Evolutionary conservation across 2,888 invertebrate genomes (phyloP).

Genomic region (Pimpla rufipes): DNA sequence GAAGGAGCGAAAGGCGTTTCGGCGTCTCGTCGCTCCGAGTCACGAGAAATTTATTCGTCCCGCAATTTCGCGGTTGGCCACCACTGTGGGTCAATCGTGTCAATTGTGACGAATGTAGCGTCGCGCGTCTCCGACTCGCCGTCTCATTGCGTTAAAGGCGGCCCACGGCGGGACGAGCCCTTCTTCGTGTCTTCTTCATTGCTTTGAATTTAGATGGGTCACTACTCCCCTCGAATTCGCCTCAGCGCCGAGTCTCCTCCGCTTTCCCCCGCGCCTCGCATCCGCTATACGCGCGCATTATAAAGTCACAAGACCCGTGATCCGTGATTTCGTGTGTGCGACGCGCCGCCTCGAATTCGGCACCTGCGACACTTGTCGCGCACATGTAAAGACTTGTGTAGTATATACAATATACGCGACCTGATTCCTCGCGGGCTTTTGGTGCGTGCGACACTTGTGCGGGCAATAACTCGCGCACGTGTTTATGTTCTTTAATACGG

Average conservation of each 20-base stretch:
- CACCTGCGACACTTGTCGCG: conserved; percentile 42
- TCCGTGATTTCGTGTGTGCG: conserved; percentile 26
- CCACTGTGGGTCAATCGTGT: conserved; percentile 82
- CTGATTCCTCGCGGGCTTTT: conserved; percentile 23
- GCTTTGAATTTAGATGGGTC: conserved; percentile 26
- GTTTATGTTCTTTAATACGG: conserved; percentile 19
- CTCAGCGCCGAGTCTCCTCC: conserved; percentile 1
- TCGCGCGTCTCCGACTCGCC: conserved; percentile 68
- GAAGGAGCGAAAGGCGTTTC: no score
- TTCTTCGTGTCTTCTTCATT: conserved; percentile 32
- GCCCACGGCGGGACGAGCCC: conserved; percentile 35
- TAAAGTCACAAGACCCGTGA: conserved; percentile 23
- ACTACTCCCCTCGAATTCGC: conserved; percentile 18
- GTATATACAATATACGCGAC: conserved; percentile 34
- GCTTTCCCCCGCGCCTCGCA: neutral
- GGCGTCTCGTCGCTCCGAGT: no score
- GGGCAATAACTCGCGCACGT: conserved; percentile 31
- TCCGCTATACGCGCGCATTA: conserved; percentile 19
- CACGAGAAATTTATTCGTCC: conserved; percentile 33
- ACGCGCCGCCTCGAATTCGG: conserved; percentile 26
- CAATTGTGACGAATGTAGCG: conserved; percentile 82
- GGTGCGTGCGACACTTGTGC: conserved; percentile 13
- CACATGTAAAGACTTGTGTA: conserved; percentile 12
- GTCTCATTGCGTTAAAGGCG: conserved; percentile 8
- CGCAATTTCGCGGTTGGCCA: conserved; percentile 74